A percentile compares a stretch with the other conserved stretches of the same genome.
Conservation (phyloP, 2,113 vertebrate genomes). For the Nannobrachium achirus region DNA sequence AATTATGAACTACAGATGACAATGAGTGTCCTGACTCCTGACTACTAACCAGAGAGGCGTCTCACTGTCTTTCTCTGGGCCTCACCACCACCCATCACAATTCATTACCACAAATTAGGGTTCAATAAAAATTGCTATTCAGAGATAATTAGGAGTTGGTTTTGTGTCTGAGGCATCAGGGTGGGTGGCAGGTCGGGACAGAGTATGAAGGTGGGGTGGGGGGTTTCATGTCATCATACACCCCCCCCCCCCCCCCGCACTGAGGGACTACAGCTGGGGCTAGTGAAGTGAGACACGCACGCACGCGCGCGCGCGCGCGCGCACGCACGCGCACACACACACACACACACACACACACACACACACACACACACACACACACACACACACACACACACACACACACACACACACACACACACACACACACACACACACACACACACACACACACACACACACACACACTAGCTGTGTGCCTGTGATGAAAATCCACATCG, state of each 20-base stretch:
- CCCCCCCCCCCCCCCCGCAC: constrained; percentile 62
- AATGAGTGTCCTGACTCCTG: constrained; percentile 5
- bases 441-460: neutral
- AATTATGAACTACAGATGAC: too few species aligned
- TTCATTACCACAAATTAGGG: constrained; percentile 90
- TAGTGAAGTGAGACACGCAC: constrained; percentile 77
- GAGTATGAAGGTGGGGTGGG: constrained; percentile 43
- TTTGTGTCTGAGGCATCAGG: constrained; percentile 65
- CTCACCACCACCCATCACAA: constrained; percentile 81
- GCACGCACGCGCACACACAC: constrained; percentile 4
- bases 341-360: neutral
- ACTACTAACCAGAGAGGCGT: constrained; percentile 23
- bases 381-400: neutral
- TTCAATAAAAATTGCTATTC: constrained; percentile 89
- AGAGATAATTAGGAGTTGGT: constrained; percentile 87
- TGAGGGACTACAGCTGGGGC: constrained; percentile 79
- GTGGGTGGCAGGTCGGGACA: constrained; percentile 35
- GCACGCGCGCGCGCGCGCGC: constrained; percentile 37
- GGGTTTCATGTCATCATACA: constrained; percentile 62
- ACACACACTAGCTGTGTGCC: too few species aligned
- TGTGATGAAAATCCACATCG: too few species aligned
- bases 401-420: constrained; percentile 1
- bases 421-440: neutral
- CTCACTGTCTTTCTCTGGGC: constrained; percentile 57
- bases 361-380: neutral